Evolutionary conservation across 1,140 invertebrate genomes (phyloP).

Genomic region (Apis florea): DNA sequence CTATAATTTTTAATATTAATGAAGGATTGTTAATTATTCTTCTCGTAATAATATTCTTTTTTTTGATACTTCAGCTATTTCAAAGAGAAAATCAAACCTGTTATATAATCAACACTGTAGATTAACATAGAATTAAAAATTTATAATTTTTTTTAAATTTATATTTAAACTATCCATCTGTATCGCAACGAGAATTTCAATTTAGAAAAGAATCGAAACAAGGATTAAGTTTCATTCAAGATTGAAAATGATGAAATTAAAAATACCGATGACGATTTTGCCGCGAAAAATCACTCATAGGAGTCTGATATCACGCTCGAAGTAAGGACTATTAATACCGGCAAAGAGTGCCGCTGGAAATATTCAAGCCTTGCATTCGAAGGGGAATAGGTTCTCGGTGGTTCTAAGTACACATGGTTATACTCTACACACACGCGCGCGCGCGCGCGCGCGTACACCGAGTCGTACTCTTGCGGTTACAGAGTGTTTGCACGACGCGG

Average conservation of each 20-base stretch:
- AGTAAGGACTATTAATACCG: constrained; percentile 61
- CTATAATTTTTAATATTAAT: too few relatives aligned
- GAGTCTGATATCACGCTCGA: constrained; percentile 48
- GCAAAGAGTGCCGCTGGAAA: constrained; percentile 49
- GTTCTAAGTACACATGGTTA: constrained; percentile 37
- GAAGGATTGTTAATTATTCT: too few relatives aligned
- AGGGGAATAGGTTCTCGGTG: constrained; percentile 50
- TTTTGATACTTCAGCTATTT: too few relatives aligned
- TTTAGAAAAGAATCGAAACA: too few relatives aligned
- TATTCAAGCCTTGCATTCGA: constrained; percentile 50
- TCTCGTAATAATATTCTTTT: neutral
- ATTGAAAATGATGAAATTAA: neutral
- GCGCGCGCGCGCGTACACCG: neutral
- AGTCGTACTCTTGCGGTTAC: neutral
- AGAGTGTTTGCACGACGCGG: constrained; percentile 46
- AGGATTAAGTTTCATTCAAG: neutral
- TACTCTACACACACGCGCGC: neutral
- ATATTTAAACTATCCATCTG: too few relatives aligned
- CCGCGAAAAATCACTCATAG: constrained; percentile 17
- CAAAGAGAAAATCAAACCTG: too few relatives aligned
- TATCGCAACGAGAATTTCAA: too few relatives aligned
- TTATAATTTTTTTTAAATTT: too few relatives aligned
- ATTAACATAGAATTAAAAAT: too few relatives aligned
- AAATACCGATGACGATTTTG: constrained; percentile 16
- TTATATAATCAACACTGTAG: too few relatives aligned